These are phyloP conservation scores for Steinernema khuongi DNA, from an alignment of 1,140 invertebrate genomes.

Conservation along the genomic window DNA sequence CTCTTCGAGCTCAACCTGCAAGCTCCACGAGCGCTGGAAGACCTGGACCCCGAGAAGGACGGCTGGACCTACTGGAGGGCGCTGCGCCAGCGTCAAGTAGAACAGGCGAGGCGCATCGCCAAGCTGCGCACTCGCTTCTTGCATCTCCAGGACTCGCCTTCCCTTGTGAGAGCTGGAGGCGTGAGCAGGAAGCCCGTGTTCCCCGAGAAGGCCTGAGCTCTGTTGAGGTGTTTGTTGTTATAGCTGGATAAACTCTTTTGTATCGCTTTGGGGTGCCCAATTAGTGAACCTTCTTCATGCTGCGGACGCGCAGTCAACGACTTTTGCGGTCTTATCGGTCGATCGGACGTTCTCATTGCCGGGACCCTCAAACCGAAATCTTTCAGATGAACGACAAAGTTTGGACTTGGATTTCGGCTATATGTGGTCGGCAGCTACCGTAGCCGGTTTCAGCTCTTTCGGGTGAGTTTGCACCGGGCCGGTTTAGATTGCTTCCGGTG, in stretches of 20 bases:
- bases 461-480: too few relatives aligned
- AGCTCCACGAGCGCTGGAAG: conserved; percentile 28
- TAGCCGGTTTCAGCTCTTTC: too few relatives aligned
- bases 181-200: not conserved
- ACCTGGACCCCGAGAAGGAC: conserved; percentile 34
- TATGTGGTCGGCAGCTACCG: too few relatives aligned
- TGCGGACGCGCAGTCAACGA: too few relatives aligned
- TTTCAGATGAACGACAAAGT: too few relatives aligned
- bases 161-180: not conserved
- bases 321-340: too few relatives aligned
- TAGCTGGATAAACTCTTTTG: not conserved
- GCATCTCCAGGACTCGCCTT: conserved; percentile 28
- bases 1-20: conserved; percentile 34
- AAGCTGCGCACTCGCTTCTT: conserved; percentile 37
- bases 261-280: too few relatives aligned
- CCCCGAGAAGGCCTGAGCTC: not conserved
- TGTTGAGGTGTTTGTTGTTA: not conserved
- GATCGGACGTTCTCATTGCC: too few relatives aligned
- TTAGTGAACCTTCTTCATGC: too few relatives aligned
- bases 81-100: conserved; percentile 31
- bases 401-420: too few relatives aligned
- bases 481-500: too few relatives aligned
- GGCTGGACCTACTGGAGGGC: conserved; percentile 39
- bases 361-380: too few relatives aligned
- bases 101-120: conserved; percentile 32